A percentile compares a stretch with the other conserved stretches of the same genome.
Evolutionary conservation across 2,888 invertebrate genomes (phyloP).

Genomic region (Alsophila aescularia): DNA sequence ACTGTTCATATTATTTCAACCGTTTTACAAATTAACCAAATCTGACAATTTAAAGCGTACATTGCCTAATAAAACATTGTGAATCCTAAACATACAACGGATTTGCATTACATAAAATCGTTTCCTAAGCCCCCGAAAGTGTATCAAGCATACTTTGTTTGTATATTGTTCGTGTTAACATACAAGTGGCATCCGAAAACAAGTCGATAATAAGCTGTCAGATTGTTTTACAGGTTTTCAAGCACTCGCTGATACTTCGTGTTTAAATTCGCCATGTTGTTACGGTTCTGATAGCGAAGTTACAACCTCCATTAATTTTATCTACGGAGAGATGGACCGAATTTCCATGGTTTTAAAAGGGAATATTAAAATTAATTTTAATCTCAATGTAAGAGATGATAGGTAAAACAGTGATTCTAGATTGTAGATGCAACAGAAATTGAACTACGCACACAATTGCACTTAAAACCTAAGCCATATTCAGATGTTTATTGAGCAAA

Average conservation of each 20-base stretch:
- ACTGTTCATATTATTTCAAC: conserved; percentile 12
- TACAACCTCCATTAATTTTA: conserved; percentile 7
- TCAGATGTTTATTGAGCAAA: no score
- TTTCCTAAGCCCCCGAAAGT: not conserved
- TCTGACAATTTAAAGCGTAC: conserved; percentile 28
- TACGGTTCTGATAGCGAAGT: conserved; percentile 8
- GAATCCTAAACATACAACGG: conserved; percentile 44
- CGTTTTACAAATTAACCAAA: conserved; percentile 29
- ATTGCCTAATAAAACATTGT: conserved; percentile 45
- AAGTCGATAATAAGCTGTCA: conserved; percentile 9
- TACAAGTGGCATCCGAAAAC: not conserved
- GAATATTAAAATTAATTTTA: conserved; percentile 8
- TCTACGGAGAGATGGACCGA: not conserved
- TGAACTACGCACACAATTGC: not conserved
- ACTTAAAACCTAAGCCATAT: no score
- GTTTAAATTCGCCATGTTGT: conserved; percentile 5
- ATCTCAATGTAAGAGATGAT: not conserved
- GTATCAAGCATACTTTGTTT: not conserved
- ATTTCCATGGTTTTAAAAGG: conserved; percentile 2
- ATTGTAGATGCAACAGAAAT: not conserved
- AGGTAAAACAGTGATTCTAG: not conserved
- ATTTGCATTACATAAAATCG: conserved; percentile 14
- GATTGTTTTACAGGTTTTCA: not conserved
- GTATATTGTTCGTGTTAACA: no score
- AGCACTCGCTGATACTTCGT: not conserved